Percentiles rank a stretch among this genome's conserved stretches.
phyloP scores from a whole-genome alignment of 2,888 invertebrate genomes.

The Ypsolopha scabrella region DNA sequence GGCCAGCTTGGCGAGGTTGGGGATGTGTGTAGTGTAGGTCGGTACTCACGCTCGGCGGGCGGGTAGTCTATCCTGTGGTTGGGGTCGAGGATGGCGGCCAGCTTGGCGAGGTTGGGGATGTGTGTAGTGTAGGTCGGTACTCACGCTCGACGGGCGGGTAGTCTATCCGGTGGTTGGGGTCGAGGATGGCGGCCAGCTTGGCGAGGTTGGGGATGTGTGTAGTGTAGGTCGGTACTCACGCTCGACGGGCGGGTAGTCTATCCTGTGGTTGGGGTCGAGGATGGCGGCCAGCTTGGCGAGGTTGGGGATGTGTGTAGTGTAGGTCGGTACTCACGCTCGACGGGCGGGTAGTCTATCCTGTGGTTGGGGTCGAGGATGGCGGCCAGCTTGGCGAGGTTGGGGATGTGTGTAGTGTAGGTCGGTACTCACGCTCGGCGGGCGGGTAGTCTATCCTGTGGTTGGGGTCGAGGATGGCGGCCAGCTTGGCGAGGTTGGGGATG shows the following conservation, averaged over 20 bases:
- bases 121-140: slow-evolving; percentile 71
- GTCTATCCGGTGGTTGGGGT: slow-evolving; percentile 78
- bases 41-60: slow-evolving; percentile 53
- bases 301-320: slow-evolving; percentile 81
- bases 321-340: slow-evolving; percentile 54
- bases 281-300: slow-evolving; percentile 86
- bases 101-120: slow-evolving; percentile 80
- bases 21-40: slow-evolving; percentile 76
- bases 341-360: slow-evolving; percentile 78
- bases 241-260: slow-evolving; percentile 77
- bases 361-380: slow-evolving; percentile 82
- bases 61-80: slow-evolving; percentile 82
- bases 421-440: slow-evolving; percentile 53
- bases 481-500: slow-evolving; percentile 79
- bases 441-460: slow-evolving; percentile 82
- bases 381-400: slow-evolving; percentile 80
- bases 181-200: slow-evolving; percentile 83
- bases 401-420: slow-evolving; percentile 76
- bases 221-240: slow-evolving; percentile 70
- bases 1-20: slow-evolving; percentile 80
- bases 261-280: slow-evolving; percentile 76
- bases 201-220: slow-evolving; percentile 79
- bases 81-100: slow-evolving; percentile 82
- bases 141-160: slow-evolving; percentile 73
- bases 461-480: slow-evolving; percentile 82